Conservation (phyloP, 2,888 invertebrate genomes). For the Halictus quadricinctus region DNA sequence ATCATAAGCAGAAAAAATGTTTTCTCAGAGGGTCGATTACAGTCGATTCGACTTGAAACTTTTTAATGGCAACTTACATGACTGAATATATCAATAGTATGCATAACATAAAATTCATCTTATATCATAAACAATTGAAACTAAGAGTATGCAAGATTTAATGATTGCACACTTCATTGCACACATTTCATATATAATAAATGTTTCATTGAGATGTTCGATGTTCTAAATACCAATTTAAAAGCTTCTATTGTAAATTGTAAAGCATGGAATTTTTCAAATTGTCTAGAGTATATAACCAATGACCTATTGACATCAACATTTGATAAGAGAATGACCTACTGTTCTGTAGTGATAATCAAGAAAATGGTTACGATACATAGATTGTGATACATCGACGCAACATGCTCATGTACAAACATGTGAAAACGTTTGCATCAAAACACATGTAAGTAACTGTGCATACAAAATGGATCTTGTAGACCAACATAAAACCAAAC, state of each 20-base stretch:
- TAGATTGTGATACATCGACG: slow-evolving; percentile 24
- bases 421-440: slow-evolving; percentile 45
- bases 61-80: slow-evolving; percentile 18
- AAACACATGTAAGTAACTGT: slow-evolving; percentile 36
- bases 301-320: slow-evolving; percentile 69
- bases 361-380: slow-evolving; percentile 43
- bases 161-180: slow-evolving; percentile 5
- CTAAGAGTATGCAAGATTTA: slow-evolving; percentile 6
- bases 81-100: slow-evolving; percentile 43
- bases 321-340: slow-evolving; percentile 63
- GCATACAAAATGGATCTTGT: slow-evolving; percentile 54
- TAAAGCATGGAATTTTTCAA: slow-evolving; percentile 23
- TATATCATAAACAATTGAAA: slow-evolving; percentile 52
- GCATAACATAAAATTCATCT: slow-evolving; percentile 36
- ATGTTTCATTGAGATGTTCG: slow-evolving; percentile 2
- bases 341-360: slow-evolving; percentile 60
- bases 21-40: background rate
- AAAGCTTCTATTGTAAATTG: slow-evolving; percentile 16
- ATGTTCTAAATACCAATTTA: slow-evolving; percentile 10
- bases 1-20: slow-evolving; percentile 20
- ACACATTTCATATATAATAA: slow-evolving; percentile 16
- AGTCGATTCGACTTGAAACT: slow-evolving; percentile 2
- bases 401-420: slow-evolving; percentile 34
- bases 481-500: slow-evolving; percentile 29
- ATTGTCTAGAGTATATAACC: slow-evolving; percentile 61